Evolutionary conservation across 1,140 invertebrate species (phyloP), one percentile per base, ranked within the genome.

Genomic region (Scaptomyza hsui): DNA sequence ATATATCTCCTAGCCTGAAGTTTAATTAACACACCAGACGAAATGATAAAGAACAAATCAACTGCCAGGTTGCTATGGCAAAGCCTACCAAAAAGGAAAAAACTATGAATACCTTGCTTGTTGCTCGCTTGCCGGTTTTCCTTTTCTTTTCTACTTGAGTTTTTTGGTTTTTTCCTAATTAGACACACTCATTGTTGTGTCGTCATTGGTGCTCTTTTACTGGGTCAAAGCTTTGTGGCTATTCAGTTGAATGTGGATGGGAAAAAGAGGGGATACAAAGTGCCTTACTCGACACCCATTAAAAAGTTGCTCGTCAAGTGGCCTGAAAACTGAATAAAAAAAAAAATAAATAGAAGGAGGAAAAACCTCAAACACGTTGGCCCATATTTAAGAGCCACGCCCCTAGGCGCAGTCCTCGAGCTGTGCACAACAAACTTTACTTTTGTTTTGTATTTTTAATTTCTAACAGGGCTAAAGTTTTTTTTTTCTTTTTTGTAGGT

Each of bases 21-120:
- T 88, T 88, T 86, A 86, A 88, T 88, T 88, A 81, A 86, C 68
- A 68, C 48, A 42, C 45, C 63, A 74, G 68, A 88, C 74, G 78
- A 77, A 81, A 65, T 65, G 64, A 44, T 51, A 59, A 18, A 69
- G 53, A 29, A 29, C n/a, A 19, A 32, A 55, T 44, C 16, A 79
- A 61, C 61, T 52, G 37, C 41, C 75, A 75, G 75, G 75, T 79
- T 80, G 59, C 80, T 62, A 81, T 80, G 68, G 70, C 73, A 74
- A 85, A 65, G 61, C 39, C 39, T 52, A 2, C 1, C 19, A 42
- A 48, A 29, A 16, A 56, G 19, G 35, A 41, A 19, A 37, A 77
- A 80, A 86, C 76, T 69, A 69, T 76, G 68, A 76, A 63, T 59
- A 70, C 78, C 69, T 57, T 77, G 78, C 64, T 80, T 71, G 78